Evolutionary conservation across 1,140 invertebrate genomes (phyloP).

Genomic region (Achroia grisella): DNA sequence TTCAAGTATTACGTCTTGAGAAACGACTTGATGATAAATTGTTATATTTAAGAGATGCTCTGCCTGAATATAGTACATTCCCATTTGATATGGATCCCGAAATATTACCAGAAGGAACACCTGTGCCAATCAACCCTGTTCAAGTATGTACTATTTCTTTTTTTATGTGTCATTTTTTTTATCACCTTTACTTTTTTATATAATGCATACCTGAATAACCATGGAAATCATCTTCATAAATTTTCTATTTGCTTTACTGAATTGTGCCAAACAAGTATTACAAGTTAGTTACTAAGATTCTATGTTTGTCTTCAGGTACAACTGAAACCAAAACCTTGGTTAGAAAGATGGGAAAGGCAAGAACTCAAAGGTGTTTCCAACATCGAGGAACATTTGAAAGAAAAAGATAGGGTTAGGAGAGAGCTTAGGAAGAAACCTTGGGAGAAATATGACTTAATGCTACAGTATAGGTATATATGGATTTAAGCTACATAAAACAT

Average conservation of each 20-base stretch:
- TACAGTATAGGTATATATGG: constrained; percentile 84
- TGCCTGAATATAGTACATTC: constrained; percentile 94
- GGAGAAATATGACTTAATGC: constrained; percentile 96
- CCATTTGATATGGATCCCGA: constrained; percentile 94
- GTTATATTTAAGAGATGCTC: constrained; percentile 94
- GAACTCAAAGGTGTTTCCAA: constrained; percentile 86
- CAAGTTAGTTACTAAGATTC: too few relatives aligned
- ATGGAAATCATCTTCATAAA: too few relatives aligned
- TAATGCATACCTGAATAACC: too few relatives aligned
- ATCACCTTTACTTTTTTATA: too few relatives aligned
- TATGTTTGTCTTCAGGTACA: constrained; percentile 82
- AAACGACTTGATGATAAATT: constrained; percentile 94
- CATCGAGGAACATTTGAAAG: constrained; percentile 75
- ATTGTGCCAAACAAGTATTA: too few relatives aligned
- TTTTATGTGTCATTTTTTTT: not conserved
- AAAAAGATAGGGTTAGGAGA: constrained; percentile 77
- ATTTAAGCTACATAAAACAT: too few relatives aligned
- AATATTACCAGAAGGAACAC: constrained; percentile 80
- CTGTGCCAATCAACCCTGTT: constrained; percentile 90
- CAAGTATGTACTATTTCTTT: constrained; percentile 77
- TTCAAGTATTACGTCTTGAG: constrained; percentile 93
- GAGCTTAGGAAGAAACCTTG: constrained; percentile 80
- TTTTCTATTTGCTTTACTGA: too few relatives aligned
- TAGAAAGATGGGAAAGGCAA: constrained; percentile 87
- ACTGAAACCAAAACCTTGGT: constrained; percentile 91